Evolutionary conservation across 2,113 vertebrate species (phyloP).

Genomic region (Sporophila hypoxantha): DNA sequence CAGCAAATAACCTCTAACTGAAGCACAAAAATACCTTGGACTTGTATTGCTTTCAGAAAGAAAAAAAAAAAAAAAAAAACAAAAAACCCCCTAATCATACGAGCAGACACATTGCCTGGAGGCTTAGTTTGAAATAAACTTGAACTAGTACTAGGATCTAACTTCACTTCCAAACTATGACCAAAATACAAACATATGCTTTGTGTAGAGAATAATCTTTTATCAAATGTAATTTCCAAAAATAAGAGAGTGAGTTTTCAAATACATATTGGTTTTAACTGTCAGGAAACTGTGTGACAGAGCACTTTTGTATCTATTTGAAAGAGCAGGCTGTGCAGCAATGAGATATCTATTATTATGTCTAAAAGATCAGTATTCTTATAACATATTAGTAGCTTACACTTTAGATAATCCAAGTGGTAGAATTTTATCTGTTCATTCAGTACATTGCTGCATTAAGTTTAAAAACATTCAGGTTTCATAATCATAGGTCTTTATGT

Average conservation of each 20-base stretch:
- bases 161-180: not conserved
- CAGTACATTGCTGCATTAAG: not conserved
- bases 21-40: not conserved
- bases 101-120: not conserved
- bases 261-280: not conserved
- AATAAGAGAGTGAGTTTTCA: not conserved
- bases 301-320: not conserved
- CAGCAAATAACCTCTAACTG: not conserved
- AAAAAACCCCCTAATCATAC: not conserved
- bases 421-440: not conserved
- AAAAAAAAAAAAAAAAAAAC: not conserved
- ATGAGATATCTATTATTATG: not conserved
- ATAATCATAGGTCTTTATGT: not conserved
- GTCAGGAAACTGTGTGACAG: not conserved
- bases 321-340: not conserved
- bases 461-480: not conserved
- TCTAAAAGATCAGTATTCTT: not conserved
- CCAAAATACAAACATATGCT: not conserved
- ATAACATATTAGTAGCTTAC: not conserved
- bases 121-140: not conserved
- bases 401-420: accelerated
- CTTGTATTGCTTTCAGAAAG: not conserved
- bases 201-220: not conserved
- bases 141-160: not conserved
- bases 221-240: not conserved